phyloP scores from a whole-genome alignment of 2,113 vertebrate genomes.

The Chaetodon trifascialis region DNA sequence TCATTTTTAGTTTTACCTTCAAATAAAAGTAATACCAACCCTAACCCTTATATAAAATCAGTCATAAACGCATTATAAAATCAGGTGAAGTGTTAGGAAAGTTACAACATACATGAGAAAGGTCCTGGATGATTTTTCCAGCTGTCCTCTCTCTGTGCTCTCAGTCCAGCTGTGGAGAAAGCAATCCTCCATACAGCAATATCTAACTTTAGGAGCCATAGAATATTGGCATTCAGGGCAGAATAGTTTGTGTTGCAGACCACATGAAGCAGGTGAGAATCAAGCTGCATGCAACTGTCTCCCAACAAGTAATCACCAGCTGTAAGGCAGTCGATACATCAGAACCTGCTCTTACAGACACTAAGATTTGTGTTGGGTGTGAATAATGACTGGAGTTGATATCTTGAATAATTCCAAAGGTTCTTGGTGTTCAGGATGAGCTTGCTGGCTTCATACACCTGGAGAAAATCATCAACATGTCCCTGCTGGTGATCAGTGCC shows the following conservation, averaged over 20 bases:
- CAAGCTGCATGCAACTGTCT: not conserved
- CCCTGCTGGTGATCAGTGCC: not conserved
- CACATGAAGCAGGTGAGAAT: not conserved
- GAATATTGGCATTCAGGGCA: not conserved
- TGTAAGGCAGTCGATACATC: not conserved
- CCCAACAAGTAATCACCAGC: constrained; percentile 1
- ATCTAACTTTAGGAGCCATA: not conserved
- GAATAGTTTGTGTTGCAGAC: constrained; percentile 1
- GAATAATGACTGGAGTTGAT: not conserved
- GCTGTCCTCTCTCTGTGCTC: constrained; percentile 2
- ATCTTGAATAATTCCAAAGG: not conserved
- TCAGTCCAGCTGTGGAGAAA: constrained; percentile 9
- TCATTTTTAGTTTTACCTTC: not conserved
- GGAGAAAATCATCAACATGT: not conserved
- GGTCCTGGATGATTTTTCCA: not conserved
- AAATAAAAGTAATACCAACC: too few relatives aligned
- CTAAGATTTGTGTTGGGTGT: not conserved
- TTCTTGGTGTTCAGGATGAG: not conserved
- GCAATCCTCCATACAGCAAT: not conserved
- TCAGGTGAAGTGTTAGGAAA: not conserved
- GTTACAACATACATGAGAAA: not conserved
- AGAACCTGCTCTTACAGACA: not conserved
- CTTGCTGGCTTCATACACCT: not conserved
- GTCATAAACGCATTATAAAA: too few relatives aligned
- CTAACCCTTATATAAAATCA: too few relatives aligned